Conservation (phyloP, 2,113 vertebrate genomes). For the Dipodomys spectabilis region DNA sequence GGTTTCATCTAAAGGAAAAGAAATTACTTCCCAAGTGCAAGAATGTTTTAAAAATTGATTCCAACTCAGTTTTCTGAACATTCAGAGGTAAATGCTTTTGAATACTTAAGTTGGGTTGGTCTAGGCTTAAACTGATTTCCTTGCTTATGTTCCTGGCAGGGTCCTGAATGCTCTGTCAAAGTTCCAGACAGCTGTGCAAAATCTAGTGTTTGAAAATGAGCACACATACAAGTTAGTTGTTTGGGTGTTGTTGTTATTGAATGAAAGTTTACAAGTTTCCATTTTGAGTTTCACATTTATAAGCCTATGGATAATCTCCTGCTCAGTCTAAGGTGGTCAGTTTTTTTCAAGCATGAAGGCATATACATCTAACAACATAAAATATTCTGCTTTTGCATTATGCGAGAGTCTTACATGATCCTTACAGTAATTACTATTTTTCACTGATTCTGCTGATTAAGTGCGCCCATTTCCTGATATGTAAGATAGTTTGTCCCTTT, state of each 20-base stretch:
- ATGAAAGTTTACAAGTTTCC: conserved; percentile 63
- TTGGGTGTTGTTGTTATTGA: conserved; percentile 32
- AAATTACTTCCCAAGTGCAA: background rate
- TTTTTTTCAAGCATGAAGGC: conserved; percentile 47
- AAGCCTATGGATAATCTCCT: conserved; percentile 40
- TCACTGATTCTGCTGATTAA: background rate
- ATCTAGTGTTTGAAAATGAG: conserved; percentile 48
- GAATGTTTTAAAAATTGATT: background rate
- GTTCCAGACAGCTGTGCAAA: conserved; percentile 49
- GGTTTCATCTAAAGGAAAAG: background rate
- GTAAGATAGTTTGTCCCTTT: background rate
- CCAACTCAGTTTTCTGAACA: background rate
- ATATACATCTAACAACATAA: background rate
- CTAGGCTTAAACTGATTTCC: conserved; percentile 19
- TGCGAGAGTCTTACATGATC: background rate
- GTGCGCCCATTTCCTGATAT: background rate
- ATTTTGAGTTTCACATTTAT: conserved; percentile 63
- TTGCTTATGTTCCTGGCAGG: conserved; percentile 49
- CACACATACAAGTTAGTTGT: background rate
- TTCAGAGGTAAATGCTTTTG: background rate
- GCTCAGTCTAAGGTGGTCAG: background rate
- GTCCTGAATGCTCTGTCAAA: background rate
- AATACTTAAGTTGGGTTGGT: background rate
- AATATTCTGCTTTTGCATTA: conserved; percentile 3
- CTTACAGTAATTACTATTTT: background rate